phyloP scores from a whole-genome alignment of 2,113 vertebrate genomes.

The human (Homo sapiens) region DNA sequence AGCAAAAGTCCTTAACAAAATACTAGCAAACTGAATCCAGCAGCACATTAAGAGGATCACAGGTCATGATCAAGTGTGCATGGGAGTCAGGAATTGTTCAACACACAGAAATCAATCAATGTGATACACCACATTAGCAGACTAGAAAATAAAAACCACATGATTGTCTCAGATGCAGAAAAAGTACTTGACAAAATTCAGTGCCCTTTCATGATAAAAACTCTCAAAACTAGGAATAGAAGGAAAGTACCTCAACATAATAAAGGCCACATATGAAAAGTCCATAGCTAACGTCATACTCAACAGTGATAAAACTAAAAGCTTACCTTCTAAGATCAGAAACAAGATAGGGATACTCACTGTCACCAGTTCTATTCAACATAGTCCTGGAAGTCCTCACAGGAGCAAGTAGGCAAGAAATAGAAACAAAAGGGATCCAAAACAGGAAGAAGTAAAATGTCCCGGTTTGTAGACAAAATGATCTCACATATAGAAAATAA shows the following conservation, averaged over 20 bases:
- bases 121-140: too few relatives aligned
- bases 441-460: background rate
- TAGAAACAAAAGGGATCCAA: background rate
- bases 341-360: background rate
- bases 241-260: background rate
- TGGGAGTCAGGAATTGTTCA: background rate
- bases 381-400: background rate
- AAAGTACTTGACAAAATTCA: background rate
- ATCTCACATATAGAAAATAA: background rate
- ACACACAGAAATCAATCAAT: background rate
- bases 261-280: background rate
- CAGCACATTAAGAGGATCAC: background rate
- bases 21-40: background rate
- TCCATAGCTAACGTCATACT: background rate
- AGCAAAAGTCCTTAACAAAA: background rate
- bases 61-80: background rate
- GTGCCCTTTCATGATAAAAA: background rate
- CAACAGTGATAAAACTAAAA: background rate
- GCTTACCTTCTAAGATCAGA: background rate
- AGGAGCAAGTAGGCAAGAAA: background rate
- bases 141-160: background rate
- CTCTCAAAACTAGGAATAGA: background rate
- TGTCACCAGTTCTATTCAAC: too few relatives aligned
- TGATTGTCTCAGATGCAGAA: background rate
- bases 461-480: background rate